phyloP scores from a whole-genome alignment of 2,888 invertebrate genomes.

The Sicus ferrugineus region DNA sequence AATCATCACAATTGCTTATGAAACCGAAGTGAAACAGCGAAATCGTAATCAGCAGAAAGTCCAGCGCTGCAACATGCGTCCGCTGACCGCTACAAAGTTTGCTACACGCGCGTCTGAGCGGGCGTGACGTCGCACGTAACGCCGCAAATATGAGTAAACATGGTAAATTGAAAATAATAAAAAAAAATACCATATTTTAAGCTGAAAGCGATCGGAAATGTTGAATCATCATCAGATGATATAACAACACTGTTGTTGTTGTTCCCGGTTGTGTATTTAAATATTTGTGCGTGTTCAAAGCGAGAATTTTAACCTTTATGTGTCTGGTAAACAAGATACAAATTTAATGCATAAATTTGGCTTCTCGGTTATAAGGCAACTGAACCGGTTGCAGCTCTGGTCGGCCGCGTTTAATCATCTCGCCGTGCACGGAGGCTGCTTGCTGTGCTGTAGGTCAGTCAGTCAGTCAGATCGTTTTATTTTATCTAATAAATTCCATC shows the following conservation, averaged over 20 bases:
- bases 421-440: no score
- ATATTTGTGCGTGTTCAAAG: background rate
- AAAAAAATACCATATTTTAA: background rate
- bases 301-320: background rate
- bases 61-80: background rate
- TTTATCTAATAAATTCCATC: no score
- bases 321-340: background rate
- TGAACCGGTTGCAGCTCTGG: background rate
- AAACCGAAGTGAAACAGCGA: background rate
- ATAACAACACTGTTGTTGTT: background rate
- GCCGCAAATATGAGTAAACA: no score
- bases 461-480: no score
- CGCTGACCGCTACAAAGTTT: background rate
- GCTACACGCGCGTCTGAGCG: background rate
- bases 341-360: background rate
- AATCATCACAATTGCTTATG: background rate
- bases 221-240: conserved; percentile 14
- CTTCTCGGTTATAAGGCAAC: background rate
- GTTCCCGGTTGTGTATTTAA: background rate
- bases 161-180: background rate
- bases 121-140: background rate
- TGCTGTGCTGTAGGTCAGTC: no score
- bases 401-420: no score
- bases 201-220: conserved; percentile 11
- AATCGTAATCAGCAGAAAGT: background rate